These are phyloP conservation scores for Philopedon plagiatum DNA, from an alignment of 2,888 invertebrate genomes.

Conservation along the genomic window DNA sequence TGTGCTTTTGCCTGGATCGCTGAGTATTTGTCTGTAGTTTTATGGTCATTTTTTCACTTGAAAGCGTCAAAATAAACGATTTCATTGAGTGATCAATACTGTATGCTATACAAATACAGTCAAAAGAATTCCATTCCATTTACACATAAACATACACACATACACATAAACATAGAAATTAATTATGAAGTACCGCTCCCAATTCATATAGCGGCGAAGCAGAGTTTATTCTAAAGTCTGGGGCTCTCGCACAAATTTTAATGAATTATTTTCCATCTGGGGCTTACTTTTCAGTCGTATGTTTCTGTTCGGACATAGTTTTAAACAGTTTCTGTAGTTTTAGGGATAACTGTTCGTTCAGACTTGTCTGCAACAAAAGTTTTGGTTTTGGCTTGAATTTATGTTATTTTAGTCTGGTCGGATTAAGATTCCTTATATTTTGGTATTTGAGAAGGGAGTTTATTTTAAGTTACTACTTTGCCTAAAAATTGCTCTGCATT, in stretches of 20 bases:
- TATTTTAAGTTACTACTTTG: no score
- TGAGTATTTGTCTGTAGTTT: no score
- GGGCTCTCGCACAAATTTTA: slow-evolving; percentile 26
- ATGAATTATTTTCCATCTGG: slow-evolving; percentile 33
- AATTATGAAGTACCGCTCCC: background rate
- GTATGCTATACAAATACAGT: no score
- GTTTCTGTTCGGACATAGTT: slow-evolving; percentile 33
- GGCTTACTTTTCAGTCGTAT: slow-evolving; percentile 33
- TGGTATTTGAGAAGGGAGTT: background rate
- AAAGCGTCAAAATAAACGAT: no score
- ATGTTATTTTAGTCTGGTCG: slow-evolving; percentile 1
- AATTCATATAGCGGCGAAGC: background rate
- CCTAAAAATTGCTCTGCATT: no score
- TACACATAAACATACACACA: no score
- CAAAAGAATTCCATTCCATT: no score
- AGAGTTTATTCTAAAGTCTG: slow-evolving; percentile 17
- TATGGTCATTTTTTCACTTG: no score
- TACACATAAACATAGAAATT: background rate
- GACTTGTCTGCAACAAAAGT: slow-evolving; percentile 33
- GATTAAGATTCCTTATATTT: background rate
- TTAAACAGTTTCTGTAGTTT: slow-evolving; percentile 41
- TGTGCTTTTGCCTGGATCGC: no score
- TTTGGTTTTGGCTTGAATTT: slow-evolving; percentile 16
- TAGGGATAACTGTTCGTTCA: slow-evolving; percentile 25
- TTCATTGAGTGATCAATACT: no score